These are phyloP conservation scores for Drosophila parthenogenetica DNA, from an alignment of 2,888 invertebrate genomes.

Conservation along the genomic window DNA sequence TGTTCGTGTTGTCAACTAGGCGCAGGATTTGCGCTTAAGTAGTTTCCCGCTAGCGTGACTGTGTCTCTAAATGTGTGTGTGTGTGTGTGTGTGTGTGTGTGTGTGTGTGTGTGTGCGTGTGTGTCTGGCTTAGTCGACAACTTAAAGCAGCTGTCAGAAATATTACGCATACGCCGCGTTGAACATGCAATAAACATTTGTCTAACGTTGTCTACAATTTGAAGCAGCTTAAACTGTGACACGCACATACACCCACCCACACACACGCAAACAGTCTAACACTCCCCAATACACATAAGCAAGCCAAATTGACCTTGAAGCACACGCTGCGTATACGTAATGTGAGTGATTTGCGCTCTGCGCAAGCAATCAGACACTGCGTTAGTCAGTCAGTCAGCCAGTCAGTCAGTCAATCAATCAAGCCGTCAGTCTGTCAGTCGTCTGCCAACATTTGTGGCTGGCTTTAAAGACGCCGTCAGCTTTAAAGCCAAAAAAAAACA, in stretches of 20 bases:
- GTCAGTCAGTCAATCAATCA: constrained; percentile 6
- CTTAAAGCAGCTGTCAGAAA: constrained; percentile 35
- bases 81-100: background rate
- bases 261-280: background rate
- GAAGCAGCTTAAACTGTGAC: constrained; percentile 15
- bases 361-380: constrained; percentile 18
- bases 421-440: constrained; percentile 7
- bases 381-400: constrained; percentile 11
- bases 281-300: background rate
- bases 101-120: constrained; percentile 4
- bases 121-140: constrained; percentile 6
- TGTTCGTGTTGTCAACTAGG: constrained; percentile 40
- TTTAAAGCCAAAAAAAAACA: constrained; percentile 27
- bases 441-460: background rate
- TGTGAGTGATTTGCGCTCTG: constrained; percentile 20
- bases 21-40: constrained; percentile 39
- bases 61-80: background rate
- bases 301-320: constrained; percentile 52
- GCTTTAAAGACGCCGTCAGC: constrained; percentile 28
- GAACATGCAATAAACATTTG: constrained; percentile 42
- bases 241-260: constrained; percentile 1
- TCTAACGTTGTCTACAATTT: constrained; percentile 30
- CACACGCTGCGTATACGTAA: constrained; percentile 54
- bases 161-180: constrained; percentile 47
- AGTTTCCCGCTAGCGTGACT: constrained; percentile 16